phyloP scores from a whole-genome alignment of 2,113 vertebrate genomes.

The Lycaon pictus region DNA sequence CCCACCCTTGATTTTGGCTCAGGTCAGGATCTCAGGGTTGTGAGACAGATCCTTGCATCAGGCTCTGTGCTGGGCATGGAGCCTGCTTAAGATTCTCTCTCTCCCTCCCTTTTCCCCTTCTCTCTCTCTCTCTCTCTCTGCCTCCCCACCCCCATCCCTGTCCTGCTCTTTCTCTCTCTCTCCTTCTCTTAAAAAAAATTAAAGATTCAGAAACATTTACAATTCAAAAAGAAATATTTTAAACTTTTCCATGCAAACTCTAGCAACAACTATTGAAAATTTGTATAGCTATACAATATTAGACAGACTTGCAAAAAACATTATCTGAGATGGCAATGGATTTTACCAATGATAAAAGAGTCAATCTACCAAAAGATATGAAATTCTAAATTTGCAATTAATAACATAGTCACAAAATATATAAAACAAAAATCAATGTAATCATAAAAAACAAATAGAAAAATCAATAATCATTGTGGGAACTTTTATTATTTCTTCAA shows the following conservation, averaged over 20 bases:
- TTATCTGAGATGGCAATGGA: not conserved
- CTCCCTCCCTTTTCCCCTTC: not conserved
- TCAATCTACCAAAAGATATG: not conserved
- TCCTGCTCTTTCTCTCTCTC: not conserved
- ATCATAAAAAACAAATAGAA: not conserved
- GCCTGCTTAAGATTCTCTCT: not conserved
- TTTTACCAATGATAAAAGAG: not conserved
- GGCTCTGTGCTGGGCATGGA: not conserved
- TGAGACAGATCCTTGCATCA: not conserved
- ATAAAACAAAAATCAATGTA: not conserved
- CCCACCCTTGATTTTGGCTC: not conserved
- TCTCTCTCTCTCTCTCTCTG: not conserved
- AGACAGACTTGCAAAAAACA: not conserved
- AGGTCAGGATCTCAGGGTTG: not conserved
- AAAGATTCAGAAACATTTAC: not conserved
- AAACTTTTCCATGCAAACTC: not conserved
- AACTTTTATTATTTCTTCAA: not conserved
- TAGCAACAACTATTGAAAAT: not conserved
- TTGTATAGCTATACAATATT: not conserved
- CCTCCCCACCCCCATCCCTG: too few species aligned
- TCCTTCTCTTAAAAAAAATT: not conserved
- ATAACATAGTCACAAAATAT: not conserved
- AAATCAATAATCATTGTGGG: not conserved
- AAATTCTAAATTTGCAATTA: not conserved
- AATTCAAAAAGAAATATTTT: not conserved